Evolutionary conservation across 2,888 invertebrate species (phyloP), one percentile per base, ranked within the genome.

Genomic region (Ashinkailepas kermadecensis): DNA sequence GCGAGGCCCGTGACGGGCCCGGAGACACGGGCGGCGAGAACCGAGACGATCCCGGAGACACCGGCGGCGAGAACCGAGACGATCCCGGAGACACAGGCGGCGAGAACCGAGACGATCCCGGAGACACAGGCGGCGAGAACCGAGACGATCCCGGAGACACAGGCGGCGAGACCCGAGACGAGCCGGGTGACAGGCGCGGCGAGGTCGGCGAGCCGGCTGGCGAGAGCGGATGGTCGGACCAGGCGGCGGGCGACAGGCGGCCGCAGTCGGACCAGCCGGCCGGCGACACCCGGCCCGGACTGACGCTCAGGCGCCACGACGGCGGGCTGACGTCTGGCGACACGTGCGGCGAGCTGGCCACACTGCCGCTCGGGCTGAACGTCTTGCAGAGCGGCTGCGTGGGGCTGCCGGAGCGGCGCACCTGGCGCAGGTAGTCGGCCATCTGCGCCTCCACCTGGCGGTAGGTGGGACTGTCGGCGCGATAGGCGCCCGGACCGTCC

Each of bases 401-500:
- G 0, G 54, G 21, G 54, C 8, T 9, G 10, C 15, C 74, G 74
- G 21, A 12, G 54, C 56, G 54, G 18, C 56, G 54, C 74, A 74
- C 74, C 74, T 74, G 74, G 21, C 21, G 74, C 74, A 74, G 74
- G 74, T 74, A 74, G 18, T 23, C 54, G 54, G 9, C 74, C 23
- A 74, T 74, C 79, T 79, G 23, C 7, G 58, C 58, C 58, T 79
- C 58, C 79, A 58, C 58, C 23, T 79, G 79, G 13, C 23, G 79
- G 25, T 79, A 79, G 58, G 79, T 79, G 57, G 79, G 79, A 39
- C 79, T 79, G 57, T 79, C 79, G 23, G 79, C 79, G 23, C 79
- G 79, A 25, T 57, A 79, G 54, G 13, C 54, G 18, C 15, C 54
- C 18, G 39, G 54, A 6, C 21, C 23, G 54, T 18, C 54, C 1